phyloP scores from a whole-genome alignment of 2,113 vertebrate genomes.

The Sula dactylatra region DNA sequence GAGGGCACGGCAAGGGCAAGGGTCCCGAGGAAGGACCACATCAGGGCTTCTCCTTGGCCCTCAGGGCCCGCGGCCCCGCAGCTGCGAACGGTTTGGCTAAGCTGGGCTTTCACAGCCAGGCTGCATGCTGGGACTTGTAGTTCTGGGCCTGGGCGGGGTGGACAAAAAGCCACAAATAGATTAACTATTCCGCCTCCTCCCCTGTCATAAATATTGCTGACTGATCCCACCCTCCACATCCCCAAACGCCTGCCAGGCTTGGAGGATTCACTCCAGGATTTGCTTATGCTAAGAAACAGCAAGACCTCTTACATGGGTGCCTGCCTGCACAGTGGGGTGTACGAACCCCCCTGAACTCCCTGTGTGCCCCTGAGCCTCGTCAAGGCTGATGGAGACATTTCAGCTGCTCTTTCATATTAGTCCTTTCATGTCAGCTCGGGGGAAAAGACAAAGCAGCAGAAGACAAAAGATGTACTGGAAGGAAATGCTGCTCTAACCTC shows the following conservation, averaged over 20 bases:
- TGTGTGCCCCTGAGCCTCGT: fast-evolving
- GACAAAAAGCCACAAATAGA: background rate
- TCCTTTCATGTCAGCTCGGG: background rate
- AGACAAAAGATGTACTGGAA: background rate
- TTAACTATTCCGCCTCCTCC: background rate
- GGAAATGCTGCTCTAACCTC: background rate
- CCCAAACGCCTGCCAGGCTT: fast-evolving
- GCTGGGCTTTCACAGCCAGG: fast-evolving
- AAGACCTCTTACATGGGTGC: background rate
- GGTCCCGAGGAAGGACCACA: background rate
- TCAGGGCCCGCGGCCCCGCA: too few relatives aligned
- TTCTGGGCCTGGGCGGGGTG: background rate
- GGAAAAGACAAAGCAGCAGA: background rate
- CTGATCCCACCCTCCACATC: background rate
- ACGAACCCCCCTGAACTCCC: background rate
- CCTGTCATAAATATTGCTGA: background rate
- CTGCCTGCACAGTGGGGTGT: too few relatives aligned
- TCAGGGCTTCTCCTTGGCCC: fast-evolving
- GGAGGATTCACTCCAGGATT: background rate
- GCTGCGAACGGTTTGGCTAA: background rate
- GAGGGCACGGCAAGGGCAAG: background rate
- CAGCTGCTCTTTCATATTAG: background rate
- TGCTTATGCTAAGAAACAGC: background rate
- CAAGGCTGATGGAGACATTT: background rate
- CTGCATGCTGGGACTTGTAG: background rate